Base-by-base conservation (phyloP, 2,113 vertebrate species). In the Limanda limanda region DNA sequence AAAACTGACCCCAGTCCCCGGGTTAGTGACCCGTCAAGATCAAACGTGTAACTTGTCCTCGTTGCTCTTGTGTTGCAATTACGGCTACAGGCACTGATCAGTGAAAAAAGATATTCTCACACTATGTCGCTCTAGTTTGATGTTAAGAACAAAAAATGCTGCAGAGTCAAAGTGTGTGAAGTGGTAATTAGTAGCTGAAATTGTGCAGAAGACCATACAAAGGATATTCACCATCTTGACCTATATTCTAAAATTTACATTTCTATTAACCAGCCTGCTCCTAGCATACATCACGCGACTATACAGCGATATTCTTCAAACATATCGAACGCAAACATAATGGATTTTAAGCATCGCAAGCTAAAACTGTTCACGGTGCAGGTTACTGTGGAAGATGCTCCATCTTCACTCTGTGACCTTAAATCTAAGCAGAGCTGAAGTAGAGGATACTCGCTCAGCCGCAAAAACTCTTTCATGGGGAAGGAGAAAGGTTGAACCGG, bases 401-500 rank as follows among this genome's bases (percentile, higher is more conserved):
- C 57, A 71, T 64, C 17, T 12, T 45, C n/a, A 25, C 42, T 47
- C 47, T 58, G 11, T 57, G 20, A 67, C 21, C 42, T 42, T 62
- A 42, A 72, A 57, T 17, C 51, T 20, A 2, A 59, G 37, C 21
- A 59, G 75, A 63, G 20, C 20, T 51, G 61, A 68, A 48, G 24
- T 47, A 4, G 2, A 25, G 35, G 14, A 3, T 61, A 54, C 74
- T 52, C 2, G 21, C 58, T 66, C 42, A 20, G 70, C 73, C 20
- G 24, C 27, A 31, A 68, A 65, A 82, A 65, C 18, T 31, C 25
- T 65, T 70, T 15, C 21, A 27, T 37, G 57, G 18, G 57, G 6
- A 60, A 6, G 15, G 6, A 76, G 57, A 56, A 17, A 73, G 45
- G 45, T 79, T 51, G 60, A 72, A 86, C 57, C 52, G 67, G 42